Evolutionary conservation across 2,797 vertebrate genomes (phyloP), one percentile per base, ranked within the genome.

Genomic region (Lagocephalus sceleratus): DNA sequence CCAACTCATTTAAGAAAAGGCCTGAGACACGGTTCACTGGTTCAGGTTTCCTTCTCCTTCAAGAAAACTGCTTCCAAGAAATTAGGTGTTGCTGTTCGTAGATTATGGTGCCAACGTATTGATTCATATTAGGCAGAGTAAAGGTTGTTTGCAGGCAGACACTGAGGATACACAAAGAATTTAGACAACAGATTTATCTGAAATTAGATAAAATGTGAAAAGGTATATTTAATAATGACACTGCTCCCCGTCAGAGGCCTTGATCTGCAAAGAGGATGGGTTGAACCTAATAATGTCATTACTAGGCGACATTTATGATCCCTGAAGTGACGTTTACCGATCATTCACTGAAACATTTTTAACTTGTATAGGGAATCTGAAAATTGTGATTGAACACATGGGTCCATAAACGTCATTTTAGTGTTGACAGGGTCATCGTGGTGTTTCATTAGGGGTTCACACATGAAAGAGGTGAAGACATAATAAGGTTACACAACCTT

Each of bases 1-100:
- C 45, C 40, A 39, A 69, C 25, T 38, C 17, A 14, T 68, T 43
- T 41, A 47, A 63, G 32, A 29, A 8, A 47, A 63, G n/a, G 17
- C n/a, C 51, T 26, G 43, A 50, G n/a, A 46, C 14, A 23, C 15
- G 11, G 40, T 6, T 20, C 39, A 14, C 10, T 20, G 47, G 23
- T 50, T 51, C 52, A 25, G 20, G 47, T 70, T 62, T 67, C 19
- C 12, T 49, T 60, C 35, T 16, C 17, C 17, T 20, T 50, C 17
- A 3, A 40, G 0, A 38, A 38, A 26, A 57, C 12, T 29, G 14
- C 22, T 29, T 53, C 32, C 12, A 50, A 35, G 1, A 51, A 20
- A 10, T 47, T 7, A 26, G 5, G 5, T 19, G 29, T 51, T 45
- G 0, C 51, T 60, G 54, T 25, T 49, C 47, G 16, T 55, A 40